Evolutionary conservation across 2,797 vertebrate genomes (phyloP).

Genomic region (Gadopsis bispinosus): DNA sequence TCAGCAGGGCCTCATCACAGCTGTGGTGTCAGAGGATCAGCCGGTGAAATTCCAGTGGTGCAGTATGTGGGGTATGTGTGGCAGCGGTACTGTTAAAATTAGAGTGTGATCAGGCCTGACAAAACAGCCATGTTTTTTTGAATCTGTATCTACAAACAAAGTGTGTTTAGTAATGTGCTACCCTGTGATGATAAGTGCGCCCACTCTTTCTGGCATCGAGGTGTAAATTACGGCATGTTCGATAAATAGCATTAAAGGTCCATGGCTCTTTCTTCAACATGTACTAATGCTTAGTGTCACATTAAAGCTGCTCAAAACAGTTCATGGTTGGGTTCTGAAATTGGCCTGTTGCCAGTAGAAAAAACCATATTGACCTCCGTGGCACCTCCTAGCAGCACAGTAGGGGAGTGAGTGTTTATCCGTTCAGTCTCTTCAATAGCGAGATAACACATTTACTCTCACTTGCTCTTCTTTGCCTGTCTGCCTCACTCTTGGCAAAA

Average conservation of each 20-base stretch:
- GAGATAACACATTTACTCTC: constrained; percentile 33
- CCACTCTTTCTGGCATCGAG: constrained; percentile 12
- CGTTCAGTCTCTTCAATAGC: constrained; percentile 15
- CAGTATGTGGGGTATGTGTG: neutral
- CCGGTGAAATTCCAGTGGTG: neutral
- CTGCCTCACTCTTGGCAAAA: constrained; percentile 7
- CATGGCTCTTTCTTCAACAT: neutral
- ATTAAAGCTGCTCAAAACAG: neutral
- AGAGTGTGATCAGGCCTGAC: constrained; percentile 1
- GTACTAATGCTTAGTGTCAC: neutral
- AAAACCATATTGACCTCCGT: constrained; percentile 10
- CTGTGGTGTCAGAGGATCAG: neutral
- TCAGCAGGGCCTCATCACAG: constrained; percentile 15
- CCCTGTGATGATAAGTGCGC: neutral
- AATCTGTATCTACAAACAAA: constrained; percentile 15
- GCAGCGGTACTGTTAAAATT: neutral
- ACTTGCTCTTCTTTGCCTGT: neutral
- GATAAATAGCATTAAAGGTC: constrained; percentile 38
- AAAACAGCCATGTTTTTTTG: neutral
- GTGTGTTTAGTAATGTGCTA: neutral
- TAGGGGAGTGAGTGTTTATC: neutral
- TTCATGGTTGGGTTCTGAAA: neutral
- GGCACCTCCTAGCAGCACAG: constrained; percentile 20
- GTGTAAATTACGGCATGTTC: constrained; percentile 18
- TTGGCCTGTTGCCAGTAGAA: neutral